phyloP scores from a whole-genome alignment of 1,140 invertebrate genomes.

The Drosophila tristis region DNA sequence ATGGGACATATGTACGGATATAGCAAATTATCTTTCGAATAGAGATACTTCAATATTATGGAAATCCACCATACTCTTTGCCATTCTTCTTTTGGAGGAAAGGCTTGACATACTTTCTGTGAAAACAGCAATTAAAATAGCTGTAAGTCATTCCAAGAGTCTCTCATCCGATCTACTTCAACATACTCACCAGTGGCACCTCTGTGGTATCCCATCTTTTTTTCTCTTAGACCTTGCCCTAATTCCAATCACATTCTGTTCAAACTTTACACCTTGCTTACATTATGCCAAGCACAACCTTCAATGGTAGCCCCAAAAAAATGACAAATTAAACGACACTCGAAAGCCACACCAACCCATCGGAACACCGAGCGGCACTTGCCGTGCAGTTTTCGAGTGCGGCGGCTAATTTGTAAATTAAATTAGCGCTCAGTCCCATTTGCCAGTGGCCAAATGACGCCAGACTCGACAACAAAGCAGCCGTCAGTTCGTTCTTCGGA shows the following conservation, averaged over 20 bases:
- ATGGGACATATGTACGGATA: no score
- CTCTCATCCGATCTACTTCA: no score
- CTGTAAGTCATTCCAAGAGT: background rate
- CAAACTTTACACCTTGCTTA: constrained; percentile 19
- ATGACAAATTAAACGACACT: constrained; percentile 39
- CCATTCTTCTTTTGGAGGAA: no score
- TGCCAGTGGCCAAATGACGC: constrained; percentile 49
- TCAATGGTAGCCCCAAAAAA: constrained; percentile 5
- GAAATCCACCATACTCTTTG: no score
- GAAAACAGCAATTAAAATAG: background rate
- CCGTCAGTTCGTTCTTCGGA: constrained; percentile 53
- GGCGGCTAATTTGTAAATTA: constrained; percentile 77
- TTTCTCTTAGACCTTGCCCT: background rate
- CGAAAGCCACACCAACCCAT: constrained; percentile 23
- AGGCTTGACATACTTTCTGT: background rate
- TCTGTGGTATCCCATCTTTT: background rate
- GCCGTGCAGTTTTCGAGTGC: constrained; percentile 37
- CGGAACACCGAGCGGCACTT: constrained; percentile 29
- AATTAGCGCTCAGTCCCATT: constrained; percentile 76
- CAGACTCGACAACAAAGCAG: constrained; percentile 58
- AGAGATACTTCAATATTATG: no score
- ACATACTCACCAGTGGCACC: no score
- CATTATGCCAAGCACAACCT: constrained; percentile 8
- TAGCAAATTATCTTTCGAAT: no score
- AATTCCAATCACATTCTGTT: constrained; percentile 9